These are phyloP conservation scores for Euclidia mi DNA, from an alignment of 2,888 invertebrate species.

Conservation along the genomic window DNA sequence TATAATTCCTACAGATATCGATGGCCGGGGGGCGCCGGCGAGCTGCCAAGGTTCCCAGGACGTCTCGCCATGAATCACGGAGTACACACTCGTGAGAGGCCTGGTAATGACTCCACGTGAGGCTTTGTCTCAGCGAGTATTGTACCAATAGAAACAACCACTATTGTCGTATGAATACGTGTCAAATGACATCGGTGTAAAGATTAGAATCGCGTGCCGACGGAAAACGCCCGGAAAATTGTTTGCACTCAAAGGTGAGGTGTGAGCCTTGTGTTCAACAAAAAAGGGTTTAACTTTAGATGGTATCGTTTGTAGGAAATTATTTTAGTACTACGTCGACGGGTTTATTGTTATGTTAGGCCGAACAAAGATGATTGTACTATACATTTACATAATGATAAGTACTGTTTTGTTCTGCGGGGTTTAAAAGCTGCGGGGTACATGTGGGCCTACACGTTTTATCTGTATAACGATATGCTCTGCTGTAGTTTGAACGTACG, in stretches of 20 bases:
- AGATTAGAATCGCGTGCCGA: constrained; percentile 14
- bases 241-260: constrained; percentile 11
- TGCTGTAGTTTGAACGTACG: no score
- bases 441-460: no score
- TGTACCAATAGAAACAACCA: constrained; percentile 51
- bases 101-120: constrained; percentile 62
- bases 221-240: constrained; percentile 8
- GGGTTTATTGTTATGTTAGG: no score
- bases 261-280: not conserved
- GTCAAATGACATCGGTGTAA: constrained; percentile 27
- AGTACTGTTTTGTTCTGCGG: no score
- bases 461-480: no score
- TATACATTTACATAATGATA: no score
- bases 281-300: constrained; percentile 5
- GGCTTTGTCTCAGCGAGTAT: constrained; percentile 63
- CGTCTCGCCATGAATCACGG: constrained; percentile 46
- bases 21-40: constrained; percentile 48
- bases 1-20: constrained; percentile 33
- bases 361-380: no score
- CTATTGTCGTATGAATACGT: constrained; percentile 32
- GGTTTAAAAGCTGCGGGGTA: no score
- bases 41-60: constrained; percentile 54
- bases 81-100: constrained; percentile 66
- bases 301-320: not conserved
- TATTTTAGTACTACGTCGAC: no score